Conservation (phyloP, 2,888 invertebrate genomes). For the Ormyrus labotus region DNA sequence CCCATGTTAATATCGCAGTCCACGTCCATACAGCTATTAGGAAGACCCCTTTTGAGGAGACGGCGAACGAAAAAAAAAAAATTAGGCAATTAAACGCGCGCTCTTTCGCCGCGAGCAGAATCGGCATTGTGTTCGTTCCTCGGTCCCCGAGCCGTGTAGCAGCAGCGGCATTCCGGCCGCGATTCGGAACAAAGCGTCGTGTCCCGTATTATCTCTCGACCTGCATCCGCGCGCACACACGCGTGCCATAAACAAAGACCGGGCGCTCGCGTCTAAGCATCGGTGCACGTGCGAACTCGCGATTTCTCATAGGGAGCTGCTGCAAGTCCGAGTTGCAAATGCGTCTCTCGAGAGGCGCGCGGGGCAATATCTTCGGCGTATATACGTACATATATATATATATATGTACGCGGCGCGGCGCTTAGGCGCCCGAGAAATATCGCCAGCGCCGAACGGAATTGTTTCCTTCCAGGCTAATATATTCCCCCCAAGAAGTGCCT, state of each 20-base stretch:
- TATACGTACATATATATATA: no score
- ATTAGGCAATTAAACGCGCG: no score
- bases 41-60: no score
- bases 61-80: no score
- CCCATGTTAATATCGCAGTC: no score
- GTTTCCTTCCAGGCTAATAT: conserved; percentile 48
- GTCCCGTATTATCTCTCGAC: no score
- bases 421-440: conserved; percentile 44
- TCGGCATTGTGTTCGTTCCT: no score
- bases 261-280: background rate
- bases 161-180: background rate
- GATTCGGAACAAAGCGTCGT: no score
- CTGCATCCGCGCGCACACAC: no score
- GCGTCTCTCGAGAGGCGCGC: background rate
- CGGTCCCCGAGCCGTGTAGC: background rate
- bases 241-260: background rate
- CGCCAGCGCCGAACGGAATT: conserved; percentile 39
- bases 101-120: no score
- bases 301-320: conserved; percentile 24
- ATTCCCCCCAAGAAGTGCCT: conserved; percentile 3
- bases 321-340: conserved; percentile 17
- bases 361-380: background rate
- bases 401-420: conserved; percentile 5
- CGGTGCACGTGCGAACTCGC: conserved; percentile 13
- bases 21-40: no score